Percentiles rank a stretch among this genome's conserved stretches.
phyloP scores from a whole-genome alignment of 2,113 vertebrate species.

The Calyptommatus sinebrachiatus region DNA sequence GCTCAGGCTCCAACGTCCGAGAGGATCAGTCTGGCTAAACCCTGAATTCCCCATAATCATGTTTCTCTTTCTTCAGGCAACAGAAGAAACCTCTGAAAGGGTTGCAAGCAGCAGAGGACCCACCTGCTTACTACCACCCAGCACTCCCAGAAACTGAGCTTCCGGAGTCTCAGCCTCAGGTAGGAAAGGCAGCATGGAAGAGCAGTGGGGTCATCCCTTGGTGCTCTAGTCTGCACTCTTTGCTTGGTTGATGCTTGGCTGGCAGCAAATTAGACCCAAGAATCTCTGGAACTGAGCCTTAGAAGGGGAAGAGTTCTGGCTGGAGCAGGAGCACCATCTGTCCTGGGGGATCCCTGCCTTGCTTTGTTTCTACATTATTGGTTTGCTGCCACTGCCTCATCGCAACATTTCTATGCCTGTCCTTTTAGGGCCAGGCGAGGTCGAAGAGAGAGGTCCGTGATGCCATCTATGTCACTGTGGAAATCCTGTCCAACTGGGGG shows the following conservation, averaged over 20 bases:
- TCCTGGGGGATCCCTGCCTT: neutral
- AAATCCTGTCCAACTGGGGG: conserved; percentile 96
- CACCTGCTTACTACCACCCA: conserved; percentile 36
- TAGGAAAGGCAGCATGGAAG: conserved; percentile 47
- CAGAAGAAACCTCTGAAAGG: conserved; percentile 79
- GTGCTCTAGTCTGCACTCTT: neutral
- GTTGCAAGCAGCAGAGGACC: conserved; percentile 71
- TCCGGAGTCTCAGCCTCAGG: conserved; percentile 24
- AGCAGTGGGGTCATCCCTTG: neutral
- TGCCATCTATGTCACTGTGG: conserved; percentile 87
- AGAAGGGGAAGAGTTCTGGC: too few relatives aligned
- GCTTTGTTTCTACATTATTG: too few relatives aligned
- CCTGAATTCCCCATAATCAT: neutral
- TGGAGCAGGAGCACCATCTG: neutral
- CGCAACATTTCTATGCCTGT: neutral
- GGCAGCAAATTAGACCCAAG: neutral
- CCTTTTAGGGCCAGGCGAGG: neutral
- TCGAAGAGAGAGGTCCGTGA: conserved; percentile 60
- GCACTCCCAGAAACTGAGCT: conserved; percentile 9
- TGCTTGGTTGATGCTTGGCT: too few relatives aligned
- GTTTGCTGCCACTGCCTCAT: too few relatives aligned
- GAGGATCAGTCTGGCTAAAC: too few relatives aligned
- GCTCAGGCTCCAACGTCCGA: too few relatives aligned
- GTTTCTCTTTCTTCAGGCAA: conserved; percentile 76
- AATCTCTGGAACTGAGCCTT: neutral